Evolutionary conservation across 2,797 vertebrate genomes (phyloP).

Genomic region (Leptodactylus fallax): DNA sequence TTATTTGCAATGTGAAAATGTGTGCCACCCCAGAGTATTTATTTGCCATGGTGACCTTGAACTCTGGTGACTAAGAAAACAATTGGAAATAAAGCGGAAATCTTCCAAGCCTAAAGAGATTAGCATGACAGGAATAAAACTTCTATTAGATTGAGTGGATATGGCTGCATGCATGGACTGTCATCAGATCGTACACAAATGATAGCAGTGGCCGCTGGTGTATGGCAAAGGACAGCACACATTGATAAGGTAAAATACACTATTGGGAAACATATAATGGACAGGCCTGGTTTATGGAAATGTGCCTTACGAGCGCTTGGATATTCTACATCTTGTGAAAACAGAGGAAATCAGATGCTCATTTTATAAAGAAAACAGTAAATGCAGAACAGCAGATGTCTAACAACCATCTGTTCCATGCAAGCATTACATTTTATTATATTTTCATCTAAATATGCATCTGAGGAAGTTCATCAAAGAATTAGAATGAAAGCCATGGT

Average conservation of each 20-base stretch:
- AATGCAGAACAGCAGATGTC: slow-evolving; percentile 34
- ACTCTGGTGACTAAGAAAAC: slow-evolving; percentile 5
- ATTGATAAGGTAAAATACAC: neutral
- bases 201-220: neutral
- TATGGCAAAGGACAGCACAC: neutral
- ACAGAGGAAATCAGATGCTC: slow-evolving; percentile 16
- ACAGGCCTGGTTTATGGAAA: neutral
- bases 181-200: neutral
- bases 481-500: neutral
- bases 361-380: slow-evolving; percentile 31
- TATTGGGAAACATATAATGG: neutral
- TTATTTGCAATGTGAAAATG: slow-evolving; percentile 1
- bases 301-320: neutral
- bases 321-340: slow-evolving; percentile 35
- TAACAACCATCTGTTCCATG: slow-evolving; percentile 24
- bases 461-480: slow-evolving; percentile 44
- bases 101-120: slow-evolving; percentile 33
- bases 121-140: slow-evolving; percentile 27
- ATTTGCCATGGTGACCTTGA: slow-evolving; percentile 35
- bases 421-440: slow-evolving; percentile 38
- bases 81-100: slow-evolving; percentile 28
- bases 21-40: slow-evolving; percentile 5
- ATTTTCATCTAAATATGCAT: slow-evolving; percentile 58
- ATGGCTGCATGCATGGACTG: neutral
- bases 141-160: neutral